These are phyloP conservation scores for Epinephelus lanceolatus DNA, from an alignment of 2,113 vertebrate genomes.

Conservation along the genomic window DNA sequence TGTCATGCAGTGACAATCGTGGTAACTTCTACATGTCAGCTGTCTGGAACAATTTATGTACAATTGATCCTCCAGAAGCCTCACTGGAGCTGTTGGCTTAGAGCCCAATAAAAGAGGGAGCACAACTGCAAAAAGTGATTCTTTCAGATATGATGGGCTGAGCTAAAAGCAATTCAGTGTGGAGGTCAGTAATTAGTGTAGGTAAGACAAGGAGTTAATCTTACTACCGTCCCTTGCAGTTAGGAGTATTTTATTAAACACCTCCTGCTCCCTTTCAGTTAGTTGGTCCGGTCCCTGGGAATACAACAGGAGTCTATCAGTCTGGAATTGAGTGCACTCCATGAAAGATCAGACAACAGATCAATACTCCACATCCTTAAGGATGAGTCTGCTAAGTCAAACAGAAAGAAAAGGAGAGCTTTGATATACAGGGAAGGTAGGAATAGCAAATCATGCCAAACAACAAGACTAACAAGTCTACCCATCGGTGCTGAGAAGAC, in stretches of 20 bases:
- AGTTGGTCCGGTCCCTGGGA: conserved; percentile 62
- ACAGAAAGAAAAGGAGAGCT: conserved; percentile 71
- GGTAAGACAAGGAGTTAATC: conserved; percentile 20
- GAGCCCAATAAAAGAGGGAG: not conserved
- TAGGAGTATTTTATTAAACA: conserved; percentile 54
- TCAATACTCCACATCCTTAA: conserved; percentile 82
- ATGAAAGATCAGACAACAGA: conserved; percentile 83
- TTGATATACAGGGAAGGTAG: conserved; percentile 65
- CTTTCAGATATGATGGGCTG: not conserved
- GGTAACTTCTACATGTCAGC: conserved; percentile 23
- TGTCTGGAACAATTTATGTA: conserved; percentile 22
- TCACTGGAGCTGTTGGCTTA: not conserved
- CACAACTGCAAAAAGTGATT: not conserved
- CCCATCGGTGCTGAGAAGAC: conserved; percentile 34
- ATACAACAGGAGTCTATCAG: conserved; percentile 73
- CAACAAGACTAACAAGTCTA: conserved; percentile 58
- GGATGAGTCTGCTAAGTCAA: conserved; percentile 78
- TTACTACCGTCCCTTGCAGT: conserved; percentile 32
- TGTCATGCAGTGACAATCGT: conserved; percentile 17
- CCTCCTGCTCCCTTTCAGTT: conserved; percentile 55
- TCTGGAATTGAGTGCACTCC: conserved; percentile 75
- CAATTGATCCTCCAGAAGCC: not conserved
- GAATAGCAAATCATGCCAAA: conserved; percentile 59
- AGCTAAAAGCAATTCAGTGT: not conserved
- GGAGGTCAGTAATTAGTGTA: conserved; percentile 25